Conservation (phyloP, 2,888 invertebrate species). For the Aradus depressus region DNA sequence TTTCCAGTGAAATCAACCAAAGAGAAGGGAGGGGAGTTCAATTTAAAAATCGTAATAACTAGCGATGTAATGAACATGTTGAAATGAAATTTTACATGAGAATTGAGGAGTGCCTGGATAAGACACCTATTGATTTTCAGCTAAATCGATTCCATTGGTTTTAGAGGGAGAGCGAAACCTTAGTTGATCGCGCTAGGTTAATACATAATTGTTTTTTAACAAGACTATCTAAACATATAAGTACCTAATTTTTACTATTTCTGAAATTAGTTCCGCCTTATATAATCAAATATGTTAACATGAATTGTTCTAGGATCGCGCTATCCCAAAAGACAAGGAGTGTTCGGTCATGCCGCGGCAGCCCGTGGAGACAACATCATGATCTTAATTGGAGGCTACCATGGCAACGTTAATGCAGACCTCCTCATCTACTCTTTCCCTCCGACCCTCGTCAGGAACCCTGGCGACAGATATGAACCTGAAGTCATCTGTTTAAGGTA, state of each 20-base stretch:
- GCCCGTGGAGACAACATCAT: constrained; percentile 73
- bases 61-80: too few relatives aligned
- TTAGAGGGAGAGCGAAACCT: too few relatives aligned
- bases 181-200: too few relatives aligned
- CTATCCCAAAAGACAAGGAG: constrained; percentile 77
- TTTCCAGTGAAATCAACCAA: too few relatives aligned
- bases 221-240: neutral
- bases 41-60: too few relatives aligned
- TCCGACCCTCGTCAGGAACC: constrained; percentile 62
- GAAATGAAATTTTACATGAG: too few relatives aligned
- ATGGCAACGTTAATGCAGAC: constrained; percentile 76
- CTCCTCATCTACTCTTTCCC: constrained; percentile 78
- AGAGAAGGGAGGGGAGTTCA: too few relatives aligned
- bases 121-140: too few relatives aligned
- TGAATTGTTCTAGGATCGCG: neutral
- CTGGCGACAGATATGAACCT: constrained; percentile 52
- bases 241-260: neutral
- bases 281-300: neutral
- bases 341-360: constrained; percentile 79
- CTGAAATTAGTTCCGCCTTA: neutral
- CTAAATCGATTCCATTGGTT: too few relatives aligned
- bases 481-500: constrained; percentile 53
- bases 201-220: neutral
- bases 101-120: too few relatives aligned
- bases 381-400: constrained; percentile 79